Percentiles rank a stretch among this genome's conserved stretches.
phyloP scores from a whole-genome alignment of 2,797 vertebrate genomes.

The Phoebastria nigripes region DNA sequence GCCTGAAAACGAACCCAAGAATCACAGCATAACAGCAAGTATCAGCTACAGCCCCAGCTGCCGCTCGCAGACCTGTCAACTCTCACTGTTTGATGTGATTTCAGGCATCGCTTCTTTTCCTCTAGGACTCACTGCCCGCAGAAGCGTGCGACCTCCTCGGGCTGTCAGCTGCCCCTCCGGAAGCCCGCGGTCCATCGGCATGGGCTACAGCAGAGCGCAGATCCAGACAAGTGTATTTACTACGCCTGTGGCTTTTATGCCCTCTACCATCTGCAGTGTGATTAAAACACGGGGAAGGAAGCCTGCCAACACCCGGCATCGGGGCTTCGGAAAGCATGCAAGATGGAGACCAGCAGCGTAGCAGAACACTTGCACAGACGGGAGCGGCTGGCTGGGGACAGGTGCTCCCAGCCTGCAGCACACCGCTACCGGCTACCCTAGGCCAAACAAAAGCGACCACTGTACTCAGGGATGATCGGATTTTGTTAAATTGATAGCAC shows the following conservation, averaged over 20 bases:
- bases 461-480: accelerated
- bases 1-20: neutral
- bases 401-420: neutral
- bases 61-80: accelerated
- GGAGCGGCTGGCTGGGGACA: neutral
- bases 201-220: accelerated
- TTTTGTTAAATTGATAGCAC: neutral
- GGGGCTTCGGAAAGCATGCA: accelerated
- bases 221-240: accelerated
- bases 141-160: accelerated
- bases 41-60: neutral
- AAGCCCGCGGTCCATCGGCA: accelerated
- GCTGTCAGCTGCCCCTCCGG: too few species aligned
- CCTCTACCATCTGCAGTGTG: neutral
- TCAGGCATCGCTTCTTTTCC: accelerated
- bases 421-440: accelerated
- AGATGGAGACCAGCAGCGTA: accelerated
- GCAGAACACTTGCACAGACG: accelerated
- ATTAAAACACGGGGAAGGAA: accelerated
- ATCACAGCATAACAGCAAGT: neutral
- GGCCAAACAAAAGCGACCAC: neutral
- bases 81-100: accelerated
- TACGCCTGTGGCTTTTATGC: accelerated
- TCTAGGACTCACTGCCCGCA: accelerated
- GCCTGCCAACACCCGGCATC: accelerated